Percentiles rank a stretch among this genome's conserved stretches.
phyloP scores from a whole-genome alignment of 2,797 vertebrate species.

The Loris lydekkerianus region DNA sequence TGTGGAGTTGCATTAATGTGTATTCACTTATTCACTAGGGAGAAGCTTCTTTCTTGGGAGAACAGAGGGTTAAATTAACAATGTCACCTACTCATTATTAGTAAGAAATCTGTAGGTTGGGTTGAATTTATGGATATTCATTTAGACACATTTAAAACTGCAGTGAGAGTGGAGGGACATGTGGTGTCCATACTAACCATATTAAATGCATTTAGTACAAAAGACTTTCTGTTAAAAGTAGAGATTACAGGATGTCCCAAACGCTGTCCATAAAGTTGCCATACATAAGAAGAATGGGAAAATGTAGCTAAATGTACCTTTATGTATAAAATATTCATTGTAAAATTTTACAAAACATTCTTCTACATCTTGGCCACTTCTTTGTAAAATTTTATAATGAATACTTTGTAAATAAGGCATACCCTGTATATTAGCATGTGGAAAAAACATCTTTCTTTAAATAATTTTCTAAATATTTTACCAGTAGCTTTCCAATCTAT shows the following conservation, averaged over 20 bases:
- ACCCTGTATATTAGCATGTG: not conserved
- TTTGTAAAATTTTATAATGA: no score
- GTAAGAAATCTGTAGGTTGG: not conserved
- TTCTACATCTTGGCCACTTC: no score
- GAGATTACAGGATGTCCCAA: no score
- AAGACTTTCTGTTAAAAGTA: not conserved
- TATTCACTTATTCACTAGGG: not conserved
- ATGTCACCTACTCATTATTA: not conserved
- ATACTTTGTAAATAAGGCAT: no score
- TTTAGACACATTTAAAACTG: not conserved
- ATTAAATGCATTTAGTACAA: not conserved
- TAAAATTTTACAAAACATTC: no score
- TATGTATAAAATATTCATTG: no score
- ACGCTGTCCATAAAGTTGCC: no score
- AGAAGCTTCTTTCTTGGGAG: not conserved
- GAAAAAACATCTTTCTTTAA: not conserved
- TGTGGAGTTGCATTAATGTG: not conserved
- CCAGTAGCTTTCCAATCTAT: not conserved
- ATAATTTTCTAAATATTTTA: conserved; percentile 45
- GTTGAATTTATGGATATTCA: not conserved
- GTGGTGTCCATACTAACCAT: no score
- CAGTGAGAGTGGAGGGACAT: not conserved
- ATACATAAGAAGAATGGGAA: no score
- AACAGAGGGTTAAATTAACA: not conserved
- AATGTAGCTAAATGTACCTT: no score